These are phyloP conservation scores for Microdon myrmicae DNA, from an alignment of 2,888 invertebrate species.

Conservation along the genomic window DNA sequence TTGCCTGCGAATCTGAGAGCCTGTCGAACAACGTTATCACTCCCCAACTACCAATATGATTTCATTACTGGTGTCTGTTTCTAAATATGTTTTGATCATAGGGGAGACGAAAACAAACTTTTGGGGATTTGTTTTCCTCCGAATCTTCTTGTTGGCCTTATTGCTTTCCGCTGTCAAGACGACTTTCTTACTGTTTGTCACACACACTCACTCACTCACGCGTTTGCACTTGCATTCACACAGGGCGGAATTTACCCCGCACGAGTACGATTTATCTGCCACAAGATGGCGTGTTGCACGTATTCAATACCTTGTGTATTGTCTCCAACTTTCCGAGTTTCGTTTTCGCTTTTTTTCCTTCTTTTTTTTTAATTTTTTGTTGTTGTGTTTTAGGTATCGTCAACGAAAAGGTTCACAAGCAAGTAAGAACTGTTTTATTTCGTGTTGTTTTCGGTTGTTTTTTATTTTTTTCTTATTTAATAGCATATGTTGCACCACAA, in stretches of 20 bases:
- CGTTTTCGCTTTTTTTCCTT: conserved; percentile 5
- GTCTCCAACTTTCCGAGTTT: too few relatives aligned
- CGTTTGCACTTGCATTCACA: too few relatives aligned
- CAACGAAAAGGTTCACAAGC: conserved; percentile 35
- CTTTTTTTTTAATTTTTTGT: conserved; percentile 6
- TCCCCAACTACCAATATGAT: too few relatives aligned
- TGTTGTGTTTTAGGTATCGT: conserved; percentile 21
- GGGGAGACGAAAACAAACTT: too few relatives aligned
- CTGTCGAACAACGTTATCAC: too few relatives aligned
- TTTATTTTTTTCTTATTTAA: neutral
- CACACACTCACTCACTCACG: conserved; percentile 24
- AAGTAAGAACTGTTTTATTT: conserved; percentile 23
- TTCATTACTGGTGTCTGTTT: too few relatives aligned
- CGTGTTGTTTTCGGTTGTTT: conserved; percentile 1
- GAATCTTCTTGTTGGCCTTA: conserved; percentile 26
- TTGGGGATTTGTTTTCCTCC: conserved; percentile 43
- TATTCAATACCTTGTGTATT: conserved; percentile 12
- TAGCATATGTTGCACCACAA: too few relatives aligned
- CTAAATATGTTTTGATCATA: too few relatives aligned
- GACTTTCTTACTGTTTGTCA: conserved; percentile 7
- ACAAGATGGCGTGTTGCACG: conserved; percentile 31
- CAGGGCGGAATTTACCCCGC: too few relatives aligned
- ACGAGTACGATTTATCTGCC: conserved; percentile 28
- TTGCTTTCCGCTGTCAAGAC: conserved; percentile 14
- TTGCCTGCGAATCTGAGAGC: too few relatives aligned